These are phyloP conservation scores for Drosophila stalkeri DNA, from an alignment of 2,888 invertebrate species.

Conservation along the genomic window DNA sequence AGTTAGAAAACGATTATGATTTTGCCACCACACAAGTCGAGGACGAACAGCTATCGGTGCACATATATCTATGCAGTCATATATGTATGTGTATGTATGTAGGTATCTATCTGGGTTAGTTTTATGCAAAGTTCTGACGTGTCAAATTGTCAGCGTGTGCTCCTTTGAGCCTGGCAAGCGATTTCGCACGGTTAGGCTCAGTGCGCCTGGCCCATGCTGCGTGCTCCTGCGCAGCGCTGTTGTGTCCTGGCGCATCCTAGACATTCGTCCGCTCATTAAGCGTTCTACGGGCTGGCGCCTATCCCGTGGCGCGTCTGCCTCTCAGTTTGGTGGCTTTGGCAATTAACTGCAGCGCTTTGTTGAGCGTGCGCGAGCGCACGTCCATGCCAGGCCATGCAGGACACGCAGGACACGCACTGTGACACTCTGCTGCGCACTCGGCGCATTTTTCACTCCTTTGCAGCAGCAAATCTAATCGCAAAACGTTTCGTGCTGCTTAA, in stretches of 20 bases:
- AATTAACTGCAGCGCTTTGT: constrained; percentile 76
- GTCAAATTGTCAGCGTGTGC: constrained; percentile 74
- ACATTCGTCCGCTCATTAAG: constrained; percentile 63
- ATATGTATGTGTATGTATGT: background rate
- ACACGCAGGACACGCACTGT: constrained; percentile 33
- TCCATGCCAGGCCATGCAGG: constrained; percentile 37
- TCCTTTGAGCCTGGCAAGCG: constrained; percentile 33
- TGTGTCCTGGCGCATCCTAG: constrained; percentile 32
- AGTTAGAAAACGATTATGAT: constrained; percentile 72
- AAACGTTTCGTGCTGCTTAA: constrained; percentile 60
- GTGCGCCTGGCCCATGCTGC: constrained; percentile 65
- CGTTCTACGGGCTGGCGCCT: constrained; percentile 65
- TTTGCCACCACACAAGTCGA: constrained; percentile 77
- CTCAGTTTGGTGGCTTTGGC: constrained; percentile 76
- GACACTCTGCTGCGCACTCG: constrained; percentile 52
- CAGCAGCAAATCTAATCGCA: constrained; percentile 69
- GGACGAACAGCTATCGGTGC: constrained; percentile 21
- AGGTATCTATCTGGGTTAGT: background rate
- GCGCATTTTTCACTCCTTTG: constrained; percentile 70
- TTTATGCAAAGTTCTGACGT: constrained; percentile 53
- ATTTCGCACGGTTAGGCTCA: constrained; percentile 66
- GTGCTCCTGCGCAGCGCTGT: constrained; percentile 37
- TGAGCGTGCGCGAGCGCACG: constrained; percentile 23
- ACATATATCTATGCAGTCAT: background rate
- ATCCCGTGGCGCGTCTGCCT: constrained; percentile 67